Percentiles rank a stretch among this genome's conserved stretches.
Evolutionary conservation across 1,140 invertebrate genomes (phyloP).

Genomic region (Dysdera silvatica): DNA sequence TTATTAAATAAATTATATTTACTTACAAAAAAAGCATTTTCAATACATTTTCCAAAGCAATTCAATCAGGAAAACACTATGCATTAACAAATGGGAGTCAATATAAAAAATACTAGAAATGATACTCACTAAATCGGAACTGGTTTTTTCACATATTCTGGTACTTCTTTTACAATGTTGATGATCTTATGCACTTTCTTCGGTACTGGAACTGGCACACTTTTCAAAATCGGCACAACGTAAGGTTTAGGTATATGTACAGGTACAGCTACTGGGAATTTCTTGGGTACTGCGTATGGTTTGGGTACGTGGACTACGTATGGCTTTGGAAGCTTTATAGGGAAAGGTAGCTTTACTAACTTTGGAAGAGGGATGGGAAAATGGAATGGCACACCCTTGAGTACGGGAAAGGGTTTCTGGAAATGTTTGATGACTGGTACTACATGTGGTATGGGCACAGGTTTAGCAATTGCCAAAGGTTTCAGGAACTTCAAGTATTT

Average conservation of each 20-base stretch:
- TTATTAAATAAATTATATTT: too few species aligned
- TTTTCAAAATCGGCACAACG: constrained; percentile 25
- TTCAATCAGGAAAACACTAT: too few species aligned
- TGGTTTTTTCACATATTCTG: constrained; percentile 27
- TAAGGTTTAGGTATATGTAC: constrained; percentile 27
- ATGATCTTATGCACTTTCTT: constrained; percentile 28
- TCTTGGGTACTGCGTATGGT: constrained; percentile 25
- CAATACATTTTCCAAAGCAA: too few species aligned
- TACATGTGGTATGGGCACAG: constrained; percentile 22
- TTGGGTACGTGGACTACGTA: constrained; percentile 24
- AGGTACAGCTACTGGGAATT: constrained; percentile 27
- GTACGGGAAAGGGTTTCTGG: constrained; percentile 25
- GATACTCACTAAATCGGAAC: constrained; percentile 29
- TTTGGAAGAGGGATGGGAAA: constrained; percentile 24
- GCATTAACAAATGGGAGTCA: not conserved
- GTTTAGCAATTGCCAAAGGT: constrained; percentile 25
- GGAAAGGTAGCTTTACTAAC: constrained; percentile 17
- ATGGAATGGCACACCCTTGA: constrained; percentile 23
- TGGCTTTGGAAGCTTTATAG: constrained; percentile 26
- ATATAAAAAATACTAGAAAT: not conserved
- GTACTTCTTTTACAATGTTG: constrained; percentile 22
- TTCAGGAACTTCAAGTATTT: constrained; percentile 20
- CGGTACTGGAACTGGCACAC: constrained; percentile 25
- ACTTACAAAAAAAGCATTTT: too few species aligned
- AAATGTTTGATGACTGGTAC: constrained; percentile 30